Percentiles rank a stretch among this genome's conserved stretches.
These are phyloP conservation scores for Microcebus griseorufus DNA, from an alignment of 2,113 vertebrate genomes.

Conservation along the genomic window DNA sequence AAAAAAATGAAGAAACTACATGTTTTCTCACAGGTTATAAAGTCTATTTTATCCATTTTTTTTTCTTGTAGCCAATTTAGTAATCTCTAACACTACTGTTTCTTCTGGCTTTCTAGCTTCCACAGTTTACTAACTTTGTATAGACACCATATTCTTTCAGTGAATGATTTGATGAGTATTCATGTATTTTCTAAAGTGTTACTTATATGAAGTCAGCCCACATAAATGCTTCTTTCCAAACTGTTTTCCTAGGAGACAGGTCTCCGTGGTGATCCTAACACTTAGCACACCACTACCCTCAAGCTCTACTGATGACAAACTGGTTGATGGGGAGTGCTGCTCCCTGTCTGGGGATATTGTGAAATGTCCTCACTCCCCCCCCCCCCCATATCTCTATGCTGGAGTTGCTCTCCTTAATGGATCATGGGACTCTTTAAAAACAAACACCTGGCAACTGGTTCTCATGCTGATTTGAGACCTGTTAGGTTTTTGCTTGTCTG, in stretches of 20 bases:
- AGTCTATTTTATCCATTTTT: neutral
- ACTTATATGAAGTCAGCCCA: neutral
- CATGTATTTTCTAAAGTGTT: neutral
- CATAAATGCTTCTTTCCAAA: neutral
- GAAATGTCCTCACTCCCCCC: neutral
- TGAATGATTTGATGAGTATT: neutral
- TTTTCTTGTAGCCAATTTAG: neutral
- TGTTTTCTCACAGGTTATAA: neutral
- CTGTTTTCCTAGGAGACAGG: neutral
- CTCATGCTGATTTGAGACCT: neutral
- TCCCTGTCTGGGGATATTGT: neutral
- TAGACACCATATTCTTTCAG: neutral
- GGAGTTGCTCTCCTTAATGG: neutral
- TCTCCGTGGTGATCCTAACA: accelerated
- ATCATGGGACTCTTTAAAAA: neutral
- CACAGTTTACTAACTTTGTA: neutral
- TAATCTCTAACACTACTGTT: neutral
- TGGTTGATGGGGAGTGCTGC: neutral
- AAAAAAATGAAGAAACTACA: neutral
- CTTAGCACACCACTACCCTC: neutral
- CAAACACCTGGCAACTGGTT: neutral
- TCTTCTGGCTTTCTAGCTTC: neutral
- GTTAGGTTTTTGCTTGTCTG: neutral
- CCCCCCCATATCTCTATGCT: neutral
- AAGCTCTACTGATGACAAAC: neutral